Evolutionary conservation across 2,113 vertebrate species (phyloP).

Genomic region (Myotis brandtii): DNA sequence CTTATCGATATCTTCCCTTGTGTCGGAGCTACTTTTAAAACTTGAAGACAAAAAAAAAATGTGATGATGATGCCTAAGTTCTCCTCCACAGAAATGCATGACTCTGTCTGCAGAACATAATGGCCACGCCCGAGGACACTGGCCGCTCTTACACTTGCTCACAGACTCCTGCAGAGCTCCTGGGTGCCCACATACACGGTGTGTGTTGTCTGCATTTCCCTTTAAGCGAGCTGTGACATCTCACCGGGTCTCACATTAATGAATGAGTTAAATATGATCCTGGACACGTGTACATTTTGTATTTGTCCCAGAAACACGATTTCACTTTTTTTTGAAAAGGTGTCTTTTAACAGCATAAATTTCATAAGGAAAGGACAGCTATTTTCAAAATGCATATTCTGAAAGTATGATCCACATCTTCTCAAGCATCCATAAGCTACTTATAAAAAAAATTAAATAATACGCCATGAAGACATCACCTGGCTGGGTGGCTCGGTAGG

Average conservation of each 20-base stretch:
- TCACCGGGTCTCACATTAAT: background rate
- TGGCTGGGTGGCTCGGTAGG: too few species aligned
- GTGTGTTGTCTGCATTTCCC: background rate
- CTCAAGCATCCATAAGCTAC: background rate
- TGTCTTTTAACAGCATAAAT: background rate
- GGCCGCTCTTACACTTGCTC: too few species aligned
- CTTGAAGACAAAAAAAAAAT: background rate
- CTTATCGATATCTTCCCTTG: background rate
- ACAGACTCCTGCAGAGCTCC: background rate
- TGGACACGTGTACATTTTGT: background rate
- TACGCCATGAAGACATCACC: background rate
- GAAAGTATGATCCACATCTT: background rate
- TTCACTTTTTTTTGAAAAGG: background rate
- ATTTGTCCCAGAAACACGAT: background rate
- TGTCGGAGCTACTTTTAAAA: background rate
- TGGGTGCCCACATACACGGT: accelerated
- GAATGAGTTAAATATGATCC: background rate
- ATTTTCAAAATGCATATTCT: background rate
- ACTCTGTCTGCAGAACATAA: background rate
- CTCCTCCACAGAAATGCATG: background rate
- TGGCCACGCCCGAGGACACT: accelerated
- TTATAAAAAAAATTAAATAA: background rate
- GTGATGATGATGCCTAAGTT: too few species aligned
- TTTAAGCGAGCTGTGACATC: background rate
- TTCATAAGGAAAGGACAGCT: background rate